Conservation (phyloP, 2,797 vertebrate species). For the Amblyopsis hoosieri region DNA sequence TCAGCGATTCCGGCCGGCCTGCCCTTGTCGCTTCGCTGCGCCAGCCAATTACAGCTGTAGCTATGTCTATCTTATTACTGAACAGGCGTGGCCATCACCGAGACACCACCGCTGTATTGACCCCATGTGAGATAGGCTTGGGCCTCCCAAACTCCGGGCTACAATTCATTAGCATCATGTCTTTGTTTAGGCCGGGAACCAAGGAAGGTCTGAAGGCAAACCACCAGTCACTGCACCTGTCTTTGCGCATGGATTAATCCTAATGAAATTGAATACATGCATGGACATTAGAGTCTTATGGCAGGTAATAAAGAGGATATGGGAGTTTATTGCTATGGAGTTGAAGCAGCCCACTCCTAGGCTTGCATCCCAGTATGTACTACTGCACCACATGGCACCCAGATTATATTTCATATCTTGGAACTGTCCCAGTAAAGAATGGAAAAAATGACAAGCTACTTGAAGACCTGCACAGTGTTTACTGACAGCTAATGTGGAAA, state of each 20-base stretch:
- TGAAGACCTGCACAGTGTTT: background rate
- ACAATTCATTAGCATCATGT: constrained; percentile 61
- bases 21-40: constrained; percentile 75
- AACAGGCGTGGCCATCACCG: constrained; percentile 45
- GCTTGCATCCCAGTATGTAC: background rate
- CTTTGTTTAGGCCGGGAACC: constrained; percentile 55
- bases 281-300: constrained; percentile 43
- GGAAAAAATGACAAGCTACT: constrained; percentile 24
- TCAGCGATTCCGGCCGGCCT: constrained; percentile 74
- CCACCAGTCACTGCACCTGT: constrained; percentile 40
- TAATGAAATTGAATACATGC: constrained; percentile 53
- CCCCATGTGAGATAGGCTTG: constrained; percentile 51
- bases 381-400: background rate
- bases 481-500: constrained; percentile 12
- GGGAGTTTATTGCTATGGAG: constrained; percentile 28
- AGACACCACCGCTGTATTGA: constrained; percentile 52
- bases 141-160: constrained; percentile 59
- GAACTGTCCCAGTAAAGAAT: constrained; percentile 19
- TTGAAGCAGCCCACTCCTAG: constrained; percentile 26
- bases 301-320: constrained; percentile 41
- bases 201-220: constrained; percentile 37
- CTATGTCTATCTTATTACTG: constrained; percentile 74
- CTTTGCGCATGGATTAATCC: constrained; percentile 49
- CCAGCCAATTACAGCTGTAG: constrained; percentile 72
- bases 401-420: constrained; percentile 6